Evolutionary conservation across 2,888 invertebrate species (phyloP).

Genomic region (Diabrotica balteata): DNA sequence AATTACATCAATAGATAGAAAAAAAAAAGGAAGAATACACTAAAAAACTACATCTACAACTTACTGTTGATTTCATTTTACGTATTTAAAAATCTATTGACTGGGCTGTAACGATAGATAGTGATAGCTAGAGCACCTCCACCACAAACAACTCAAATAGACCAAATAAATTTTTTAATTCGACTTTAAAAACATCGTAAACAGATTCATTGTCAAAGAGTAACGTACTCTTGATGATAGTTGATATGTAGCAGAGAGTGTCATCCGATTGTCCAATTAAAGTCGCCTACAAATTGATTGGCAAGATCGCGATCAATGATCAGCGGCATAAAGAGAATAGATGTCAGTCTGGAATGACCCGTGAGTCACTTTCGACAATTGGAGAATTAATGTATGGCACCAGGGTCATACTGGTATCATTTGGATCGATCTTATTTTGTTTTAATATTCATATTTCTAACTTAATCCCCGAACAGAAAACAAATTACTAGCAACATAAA

Average conservation of each 20-base stretch:
- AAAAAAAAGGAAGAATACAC: too few relatives aligned
- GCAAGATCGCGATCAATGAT: slow-evolving; percentile 9
- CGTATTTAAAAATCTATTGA: too few relatives aligned
- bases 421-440: neutral
- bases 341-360: slow-evolving; percentile 1
- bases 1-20: too few relatives aligned
- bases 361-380: slow-evolving; percentile 9
- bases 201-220: slow-evolving; percentile 11
- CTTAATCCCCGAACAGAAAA: too few relatives aligned
- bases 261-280: slow-evolving; percentile 11
- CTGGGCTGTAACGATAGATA: too few relatives aligned
- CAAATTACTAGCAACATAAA: too few relatives aligned
- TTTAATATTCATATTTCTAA: too few relatives aligned
- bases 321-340: neutral
- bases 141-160: neutral
- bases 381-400: neutral
- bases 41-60: too few relatives aligned
- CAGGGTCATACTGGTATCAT: neutral
- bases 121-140: neutral
- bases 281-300: slow-evolving; percentile 9
- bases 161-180: slow-evolving; percentile 3
- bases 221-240: slow-evolving; percentile 8
- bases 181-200: slow-evolving; percentile 8
- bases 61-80: too few relatives aligned
- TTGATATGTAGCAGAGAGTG: slow-evolving; percentile 5